Percentiles rank a stretch among this genome's conserved stretches.
phyloP scores from a whole-genome alignment of 2,113 vertebrate genomes.

The Orthonyx spaldingii region DNA sequence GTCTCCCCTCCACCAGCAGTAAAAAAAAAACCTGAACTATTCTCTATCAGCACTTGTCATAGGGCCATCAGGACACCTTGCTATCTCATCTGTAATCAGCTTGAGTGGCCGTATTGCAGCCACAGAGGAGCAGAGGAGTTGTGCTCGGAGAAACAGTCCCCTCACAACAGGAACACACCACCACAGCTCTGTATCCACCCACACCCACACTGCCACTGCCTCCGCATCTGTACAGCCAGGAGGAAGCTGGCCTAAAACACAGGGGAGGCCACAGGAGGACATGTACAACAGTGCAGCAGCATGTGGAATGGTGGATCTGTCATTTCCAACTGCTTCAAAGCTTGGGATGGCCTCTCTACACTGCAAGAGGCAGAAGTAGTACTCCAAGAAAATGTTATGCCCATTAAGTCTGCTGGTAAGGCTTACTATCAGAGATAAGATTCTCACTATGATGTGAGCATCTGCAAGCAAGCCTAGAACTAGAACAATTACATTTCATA shows the following conservation, averaged over 20 bases:
- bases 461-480: neutral
- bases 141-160: neutral
- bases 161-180: neutral
- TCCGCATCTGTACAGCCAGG: neutral
- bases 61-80: neutral
- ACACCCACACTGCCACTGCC: neutral
- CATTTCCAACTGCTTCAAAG: neutral
- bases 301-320: neutral
- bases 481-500: neutral
- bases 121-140: neutral
- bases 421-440: neutral
- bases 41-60: neutral
- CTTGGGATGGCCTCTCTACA: neutral
- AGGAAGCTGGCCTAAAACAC: neutral
- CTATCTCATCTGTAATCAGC: neutral
- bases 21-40: neutral
- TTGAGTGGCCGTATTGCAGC: neutral
- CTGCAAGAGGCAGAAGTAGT: neutral
- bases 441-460: neutral
- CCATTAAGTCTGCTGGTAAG: neutral
- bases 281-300: rapidly evolving
- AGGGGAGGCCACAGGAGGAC: neutral
- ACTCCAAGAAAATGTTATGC: neutral
- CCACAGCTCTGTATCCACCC: rapidly evolving
- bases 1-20: rapidly evolving